A percentile compares a stretch with the other conserved stretches of the same genome.
phyloP scores from a whole-genome alignment of 2,797 vertebrate genomes.

The Rachycentron canadum region DNA sequence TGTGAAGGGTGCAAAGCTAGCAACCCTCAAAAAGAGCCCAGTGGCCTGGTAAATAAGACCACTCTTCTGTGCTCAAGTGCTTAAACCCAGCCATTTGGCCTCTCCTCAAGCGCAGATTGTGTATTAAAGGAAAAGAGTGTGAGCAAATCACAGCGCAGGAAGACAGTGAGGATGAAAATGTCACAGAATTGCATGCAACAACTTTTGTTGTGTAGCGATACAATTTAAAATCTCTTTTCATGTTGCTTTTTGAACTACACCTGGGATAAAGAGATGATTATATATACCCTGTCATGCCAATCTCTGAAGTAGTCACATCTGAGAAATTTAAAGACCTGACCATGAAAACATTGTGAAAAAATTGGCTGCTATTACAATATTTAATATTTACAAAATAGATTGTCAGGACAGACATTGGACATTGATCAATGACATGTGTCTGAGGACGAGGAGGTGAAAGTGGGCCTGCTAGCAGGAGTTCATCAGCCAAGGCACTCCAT shows the following conservation, averaged over 20 bases:
- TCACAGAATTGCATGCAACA: neutral
- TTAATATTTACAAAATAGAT: slow-evolving; percentile 46
- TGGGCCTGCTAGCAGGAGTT: slow-evolving; percentile 63
- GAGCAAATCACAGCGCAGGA: slow-evolving; percentile 33
- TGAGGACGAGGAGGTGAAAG: slow-evolving; percentile 67
- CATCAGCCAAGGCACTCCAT: slow-evolving; percentile 71
- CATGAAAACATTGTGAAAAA: slow-evolving; percentile 16
- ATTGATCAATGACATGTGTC: slow-evolving; percentile 62
- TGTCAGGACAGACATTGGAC: slow-evolving; percentile 49
- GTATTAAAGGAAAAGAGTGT: slow-evolving; percentile 46
- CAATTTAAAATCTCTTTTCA: slow-evolving; percentile 5
- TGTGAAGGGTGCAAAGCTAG: slow-evolving; percentile 72
- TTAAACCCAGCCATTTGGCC: slow-evolving; percentile 60
- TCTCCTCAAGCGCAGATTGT: slow-evolving; percentile 50
- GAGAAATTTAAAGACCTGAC: slow-evolving; percentile 14
- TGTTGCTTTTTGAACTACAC: neutral
- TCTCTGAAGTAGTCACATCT: slow-evolving; percentile 4
- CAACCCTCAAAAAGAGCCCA: slow-evolving; percentile 60
- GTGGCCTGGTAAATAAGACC: slow-evolving; percentile 68
- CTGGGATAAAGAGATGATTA: neutral
- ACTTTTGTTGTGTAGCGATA: neutral
- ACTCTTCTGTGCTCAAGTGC: slow-evolving; percentile 68
- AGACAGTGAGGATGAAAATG: slow-evolving; percentile 17
- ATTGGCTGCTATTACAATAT: slow-evolving; percentile 27
- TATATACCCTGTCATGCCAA: neutral